Evolutionary conservation across 1,140 invertebrate genomes (phyloP).

Genomic region (Conus betulinus): DNA sequence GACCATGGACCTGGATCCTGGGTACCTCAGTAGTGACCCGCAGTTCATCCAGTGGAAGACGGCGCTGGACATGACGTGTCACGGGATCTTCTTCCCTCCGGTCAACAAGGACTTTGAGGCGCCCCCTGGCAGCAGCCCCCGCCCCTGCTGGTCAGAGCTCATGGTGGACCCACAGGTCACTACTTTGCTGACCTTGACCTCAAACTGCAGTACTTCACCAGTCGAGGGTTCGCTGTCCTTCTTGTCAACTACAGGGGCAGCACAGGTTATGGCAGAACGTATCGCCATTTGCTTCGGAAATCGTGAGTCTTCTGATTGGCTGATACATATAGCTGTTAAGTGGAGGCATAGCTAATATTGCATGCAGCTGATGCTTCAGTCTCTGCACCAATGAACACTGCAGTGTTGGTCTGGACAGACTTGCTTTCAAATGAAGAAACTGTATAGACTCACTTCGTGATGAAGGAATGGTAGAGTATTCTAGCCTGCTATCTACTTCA

Average conservation of each 20-base stretch:
- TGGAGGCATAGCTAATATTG: no score
- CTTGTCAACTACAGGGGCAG: constrained; percentile 76
- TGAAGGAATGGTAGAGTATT: no score
- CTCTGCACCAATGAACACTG: no score
- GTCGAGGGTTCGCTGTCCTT: constrained; percentile 74
- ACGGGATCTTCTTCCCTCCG: constrained; percentile 73
- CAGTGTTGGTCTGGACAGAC: no score
- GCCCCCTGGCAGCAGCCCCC: constrained; percentile 62
- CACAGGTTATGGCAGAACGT: constrained; percentile 73
- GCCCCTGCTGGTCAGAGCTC: constrained; percentile 72
- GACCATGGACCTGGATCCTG: constrained; percentile 55
- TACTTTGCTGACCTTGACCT: constrained; percentile 63
- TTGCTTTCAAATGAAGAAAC: no score
- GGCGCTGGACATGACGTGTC: constrained; percentile 56
- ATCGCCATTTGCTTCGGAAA: constrained; percentile 65
- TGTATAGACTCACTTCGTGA: no score
- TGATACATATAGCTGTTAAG: no score
- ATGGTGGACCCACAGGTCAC: constrained; percentile 74
- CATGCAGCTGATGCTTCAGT: no score
- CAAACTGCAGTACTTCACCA: constrained; percentile 75
- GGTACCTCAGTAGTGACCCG: constrained; percentile 68
- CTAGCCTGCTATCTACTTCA: no score
- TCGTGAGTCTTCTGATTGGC: constrained; percentile 51
- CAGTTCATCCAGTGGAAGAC: constrained; percentile 69
- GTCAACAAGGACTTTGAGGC: constrained; percentile 70